Base-by-base conservation (phyloP, 2,888 invertebrate species). In the Furcula furcula region DNA sequence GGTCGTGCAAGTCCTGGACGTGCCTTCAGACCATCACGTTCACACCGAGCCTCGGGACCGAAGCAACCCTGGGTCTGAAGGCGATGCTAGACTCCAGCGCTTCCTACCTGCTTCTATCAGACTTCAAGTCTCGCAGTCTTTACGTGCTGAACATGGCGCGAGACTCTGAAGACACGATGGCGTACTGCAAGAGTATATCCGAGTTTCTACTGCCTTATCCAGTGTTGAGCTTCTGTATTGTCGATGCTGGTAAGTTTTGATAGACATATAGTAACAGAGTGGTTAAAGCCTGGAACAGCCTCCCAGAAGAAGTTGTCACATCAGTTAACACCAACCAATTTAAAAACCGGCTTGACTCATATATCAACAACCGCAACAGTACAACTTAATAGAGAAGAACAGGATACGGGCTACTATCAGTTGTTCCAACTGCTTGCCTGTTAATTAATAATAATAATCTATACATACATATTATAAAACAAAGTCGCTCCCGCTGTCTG, bases 1-100 rank as follows among this genome's bases (percentile, higher is more conserved):
- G 98, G 98, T 96, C 97, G 4, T 98, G 98, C 77, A 96, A 98
- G 68, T 91, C 95, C 0, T 99, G 99, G 99, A 91, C 92, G 29
- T 98, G 98, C 66, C 86, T 98, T n/a, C 98, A 97, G 75, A 96
- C 94, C 0, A 92, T 97, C 20, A 91, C 90, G 16, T 94, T 97
- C 65, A 78, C 90, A 1, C 90, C 93, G 0, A 71, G 82, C 10
- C 78, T 89, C 0, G 65, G 64, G 15, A 34, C 60, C 0, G 85
- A 77, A 1, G 28, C 55, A 1, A 40, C 56, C 2, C 59, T 76
- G 0, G 91, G 92, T 14, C 77, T 96, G 23, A 95, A 95, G 74
- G 94, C 95, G 0, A 91, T 93, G 55, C 88, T 98, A 31, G 98
- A 98, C 81, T 90, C 94, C 27, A 94, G 95, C 29, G 96, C 97